Evolutionary conservation across 1,140 invertebrate genomes (phyloP), one percentile per base, ranked within the genome.

Genomic region (Muscidifurax raptorellus): DNA sequence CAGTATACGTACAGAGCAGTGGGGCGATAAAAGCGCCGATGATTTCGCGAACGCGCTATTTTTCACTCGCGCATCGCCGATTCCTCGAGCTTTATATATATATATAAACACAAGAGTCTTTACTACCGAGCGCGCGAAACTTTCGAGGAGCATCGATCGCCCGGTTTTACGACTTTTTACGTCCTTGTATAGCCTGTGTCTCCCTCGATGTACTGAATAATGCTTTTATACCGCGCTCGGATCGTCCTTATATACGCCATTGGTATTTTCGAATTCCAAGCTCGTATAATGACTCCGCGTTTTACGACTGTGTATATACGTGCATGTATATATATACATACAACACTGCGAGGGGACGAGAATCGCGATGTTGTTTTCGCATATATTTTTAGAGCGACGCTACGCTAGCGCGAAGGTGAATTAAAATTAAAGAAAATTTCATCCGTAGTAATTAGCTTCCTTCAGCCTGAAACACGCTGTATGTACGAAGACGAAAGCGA

Each of bases 61-160:
- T 82, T 82, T 82, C 81, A 82, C 59, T 82, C n/a, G 52, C 72
- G 72, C 71, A 82, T 76, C 81, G 36, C 32, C 74, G 81, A 66
- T 76, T 82, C 30, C 52, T 59, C 15, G 40, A 2, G 5, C 27
- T 47, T 80, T 80, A 44, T n/a, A n/a, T n/a, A n/a, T n/a, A n/a
- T n/a, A n/a, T n/a, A n/a, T n/a, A n/a, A n/a, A n/a, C n/a, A 69
- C 44, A 30, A 30, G 47, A n/a, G 27, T 64, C 72, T 32, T 78
- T 84, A 25, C 64, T 69, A 4, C 44, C 32, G 66, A 32, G 44
- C 36, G 66, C 47, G 44, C 36, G 67, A 25, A 67, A 77, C 52
- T 59, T n/a, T n/a, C 52, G 52, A 40, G 52, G n/a, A 27, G 44
- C 44, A 76, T 66, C 36, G 36, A 36, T 76, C 40, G n/a, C 59